Percentiles rank a stretch among this genome's conserved stretches.
phyloP scores from a whole-genome alignment of 2,797 vertebrate species.

The Scolopax bukidnonensis region DNA sequence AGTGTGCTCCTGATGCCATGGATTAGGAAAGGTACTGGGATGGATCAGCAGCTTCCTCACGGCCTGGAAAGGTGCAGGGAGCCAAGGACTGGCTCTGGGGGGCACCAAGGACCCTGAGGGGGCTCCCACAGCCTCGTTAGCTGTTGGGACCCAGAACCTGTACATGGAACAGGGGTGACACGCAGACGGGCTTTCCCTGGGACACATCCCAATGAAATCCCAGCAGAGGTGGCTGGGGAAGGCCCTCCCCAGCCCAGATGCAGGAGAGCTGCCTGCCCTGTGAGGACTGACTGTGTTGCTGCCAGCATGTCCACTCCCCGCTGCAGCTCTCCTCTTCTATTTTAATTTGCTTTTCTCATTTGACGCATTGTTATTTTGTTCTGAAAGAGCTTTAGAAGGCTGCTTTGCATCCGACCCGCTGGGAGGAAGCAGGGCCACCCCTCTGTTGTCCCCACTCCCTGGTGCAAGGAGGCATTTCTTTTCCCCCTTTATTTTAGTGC shows the following conservation, averaged over 20 bases:
- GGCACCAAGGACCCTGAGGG: background rate
- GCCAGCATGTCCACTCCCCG: accelerated
- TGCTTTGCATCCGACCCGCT: background rate
- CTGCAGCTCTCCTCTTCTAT: background rate
- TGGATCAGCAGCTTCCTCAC: background rate
- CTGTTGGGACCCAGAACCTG: background rate
- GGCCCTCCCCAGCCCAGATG: background rate
- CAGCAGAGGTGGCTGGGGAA: background rate
- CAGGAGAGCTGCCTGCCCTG: background rate
- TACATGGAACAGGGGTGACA: background rate
- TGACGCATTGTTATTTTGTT: conserved; percentile 15
- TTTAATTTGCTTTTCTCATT: background rate
- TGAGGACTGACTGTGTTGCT: background rate
- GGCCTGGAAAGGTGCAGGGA: background rate
- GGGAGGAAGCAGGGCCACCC: background rate
- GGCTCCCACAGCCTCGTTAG: background rate
- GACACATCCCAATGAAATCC: background rate
- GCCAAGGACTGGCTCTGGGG: background rate
- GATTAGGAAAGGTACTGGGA: background rate
- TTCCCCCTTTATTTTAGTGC: background rate
- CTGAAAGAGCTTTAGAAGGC: background rate
- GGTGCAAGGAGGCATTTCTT: background rate
- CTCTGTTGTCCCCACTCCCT: background rate
- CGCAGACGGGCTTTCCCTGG: background rate
- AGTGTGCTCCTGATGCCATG: background rate